These are phyloP conservation scores for Mythimna impura DNA, from an alignment of 2,888 invertebrate species.

Conservation along the genomic window DNA sequence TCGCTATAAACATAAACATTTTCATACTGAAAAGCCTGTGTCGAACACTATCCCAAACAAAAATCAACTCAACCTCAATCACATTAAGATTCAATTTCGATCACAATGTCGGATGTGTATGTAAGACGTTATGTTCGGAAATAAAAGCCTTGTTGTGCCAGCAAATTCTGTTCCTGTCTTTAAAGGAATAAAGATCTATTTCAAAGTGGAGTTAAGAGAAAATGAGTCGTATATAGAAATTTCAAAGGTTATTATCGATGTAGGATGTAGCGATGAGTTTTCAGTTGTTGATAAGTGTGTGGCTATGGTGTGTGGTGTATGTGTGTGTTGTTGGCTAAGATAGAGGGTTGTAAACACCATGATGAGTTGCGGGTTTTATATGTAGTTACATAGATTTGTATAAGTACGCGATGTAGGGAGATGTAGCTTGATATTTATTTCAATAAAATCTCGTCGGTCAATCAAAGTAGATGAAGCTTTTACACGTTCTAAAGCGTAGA, in stretches of 20 bases:
- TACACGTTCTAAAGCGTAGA: no score
- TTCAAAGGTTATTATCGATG: conserved; percentile 78
- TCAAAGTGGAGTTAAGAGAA: conserved; percentile 83
- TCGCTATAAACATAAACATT: conserved; percentile 89
- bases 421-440: neutral
- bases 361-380: conserved; percentile 70
- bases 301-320: conserved; percentile 59
- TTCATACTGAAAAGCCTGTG: conserved; percentile 75
- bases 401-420: neutral
- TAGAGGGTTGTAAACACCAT: conserved; percentile 77
- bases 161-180: conserved; percentile 87
- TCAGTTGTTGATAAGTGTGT: conserved; percentile 80
- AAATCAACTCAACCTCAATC: conserved; percentile 41
- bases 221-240: conserved; percentile 83
- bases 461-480: no score
- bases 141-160: conserved; percentile 83
- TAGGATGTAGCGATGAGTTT: conserved; percentile 66
- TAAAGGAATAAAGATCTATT: conserved; percentile 90
- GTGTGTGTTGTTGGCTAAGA: conserved; percentile 61
- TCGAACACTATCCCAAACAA: conserved; percentile 48
- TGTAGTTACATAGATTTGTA: conserved; percentile 27
- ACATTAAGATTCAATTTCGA: conserved; percentile 44
- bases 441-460: neutral
- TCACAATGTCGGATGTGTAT: neutral
- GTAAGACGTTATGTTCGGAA: conserved; percentile 60